Evolutionary conservation across 2,113 vertebrate species (phyloP).

Genomic region (Epinephelus cyanopodus): DNA sequence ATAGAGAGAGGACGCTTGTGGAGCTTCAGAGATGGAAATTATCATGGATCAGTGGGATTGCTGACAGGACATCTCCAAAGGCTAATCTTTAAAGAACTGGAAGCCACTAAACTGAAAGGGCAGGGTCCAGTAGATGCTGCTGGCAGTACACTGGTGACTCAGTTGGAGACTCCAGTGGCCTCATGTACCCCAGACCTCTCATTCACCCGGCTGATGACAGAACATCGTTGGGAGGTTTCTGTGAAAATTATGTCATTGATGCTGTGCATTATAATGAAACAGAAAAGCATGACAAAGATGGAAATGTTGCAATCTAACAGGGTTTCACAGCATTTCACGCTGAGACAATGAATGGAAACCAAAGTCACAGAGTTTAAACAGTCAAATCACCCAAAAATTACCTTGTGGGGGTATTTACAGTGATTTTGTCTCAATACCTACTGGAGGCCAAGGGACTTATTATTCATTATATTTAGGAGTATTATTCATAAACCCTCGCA

Average conservation of each 20-base stretch:
- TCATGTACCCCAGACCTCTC: constrained; percentile 37
- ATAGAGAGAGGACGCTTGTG: constrained; percentile 38
- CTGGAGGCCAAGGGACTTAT: background rate
- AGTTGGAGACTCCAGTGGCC: constrained; percentile 40
- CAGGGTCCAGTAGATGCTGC: constrained; percentile 48
- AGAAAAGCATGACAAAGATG: constrained; percentile 10
- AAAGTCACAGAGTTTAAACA: background rate
- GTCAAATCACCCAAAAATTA: background rate
- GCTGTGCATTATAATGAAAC: constrained; percentile 19
- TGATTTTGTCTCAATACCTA: background rate
- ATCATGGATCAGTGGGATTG: constrained; percentile 53
- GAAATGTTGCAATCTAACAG: background rate
- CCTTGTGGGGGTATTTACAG: background rate
- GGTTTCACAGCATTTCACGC: background rate
- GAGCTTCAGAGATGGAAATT: constrained; percentile 65
- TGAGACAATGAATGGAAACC: background rate
- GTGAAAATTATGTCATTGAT: constrained; percentile 19
- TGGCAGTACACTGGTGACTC: constrained; percentile 22
- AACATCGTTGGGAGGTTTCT: constrained; percentile 9
- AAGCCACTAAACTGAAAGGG: constrained; percentile 29
- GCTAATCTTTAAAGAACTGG: constrained; percentile 74
- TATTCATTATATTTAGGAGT: background rate
- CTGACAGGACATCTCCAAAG: constrained; percentile 62
- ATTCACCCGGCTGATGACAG: constrained; percentile 32
- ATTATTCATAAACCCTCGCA: background rate